phyloP scores from a whole-genome alignment of 2,797 vertebrate species.

The Mareca penelope region DNA sequence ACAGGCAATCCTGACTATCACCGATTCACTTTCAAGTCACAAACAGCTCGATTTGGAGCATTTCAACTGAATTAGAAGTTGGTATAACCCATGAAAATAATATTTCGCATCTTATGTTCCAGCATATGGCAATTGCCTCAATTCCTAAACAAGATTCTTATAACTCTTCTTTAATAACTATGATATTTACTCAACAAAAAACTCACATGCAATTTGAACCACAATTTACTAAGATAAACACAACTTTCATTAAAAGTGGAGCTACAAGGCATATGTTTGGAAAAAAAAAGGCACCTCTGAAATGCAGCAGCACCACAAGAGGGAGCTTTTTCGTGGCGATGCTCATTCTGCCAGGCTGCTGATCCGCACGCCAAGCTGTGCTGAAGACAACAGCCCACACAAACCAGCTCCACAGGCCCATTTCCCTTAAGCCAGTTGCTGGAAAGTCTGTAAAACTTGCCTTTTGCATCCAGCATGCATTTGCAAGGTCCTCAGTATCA shows the following conservation, averaged over 20 bases:
- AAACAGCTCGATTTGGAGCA: not conserved
- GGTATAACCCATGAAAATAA: not conserved
- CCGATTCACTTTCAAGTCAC: not conserved
- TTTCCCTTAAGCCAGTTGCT: fast-evolving
- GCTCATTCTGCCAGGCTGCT: not conserved
- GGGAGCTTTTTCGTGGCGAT: not conserved
- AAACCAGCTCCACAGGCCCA: not conserved
- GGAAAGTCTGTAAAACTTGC: not conserved
- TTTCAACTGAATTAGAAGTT: not conserved
- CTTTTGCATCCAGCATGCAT: fast-evolving
- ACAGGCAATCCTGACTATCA: not conserved
- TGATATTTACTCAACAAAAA: not conserved
- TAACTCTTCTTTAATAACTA: not conserved
- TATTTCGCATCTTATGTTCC: not conserved
- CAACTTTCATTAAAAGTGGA: fast-evolving
- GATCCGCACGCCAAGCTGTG: not conserved
- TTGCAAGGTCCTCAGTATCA: not conserved
- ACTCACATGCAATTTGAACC: not conserved
- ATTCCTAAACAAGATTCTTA: not conserved
- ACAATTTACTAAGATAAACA: not conserved
- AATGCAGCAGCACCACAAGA: conserved; percentile 12
- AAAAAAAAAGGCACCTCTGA: not conserved
- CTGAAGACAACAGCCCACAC: not conserved
- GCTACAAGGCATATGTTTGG: not conserved
- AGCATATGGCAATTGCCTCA: not conserved